Evolutionary conservation across 2,888 invertebrate genomes (phyloP).

Genomic region (Drosophila pullipes): DNA sequence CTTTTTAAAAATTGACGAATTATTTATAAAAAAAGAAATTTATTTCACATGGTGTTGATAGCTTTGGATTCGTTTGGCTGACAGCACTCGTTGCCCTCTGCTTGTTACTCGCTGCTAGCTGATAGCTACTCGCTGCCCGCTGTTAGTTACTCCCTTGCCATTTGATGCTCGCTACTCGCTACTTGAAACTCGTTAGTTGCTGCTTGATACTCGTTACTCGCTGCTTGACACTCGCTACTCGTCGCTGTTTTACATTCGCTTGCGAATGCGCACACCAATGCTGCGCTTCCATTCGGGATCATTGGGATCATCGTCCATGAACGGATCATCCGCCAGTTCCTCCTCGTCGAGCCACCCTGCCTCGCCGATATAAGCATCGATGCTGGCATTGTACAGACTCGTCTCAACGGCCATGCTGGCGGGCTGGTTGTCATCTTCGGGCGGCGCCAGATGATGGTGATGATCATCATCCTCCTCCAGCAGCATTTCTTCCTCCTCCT

Average conservation of each 20-base stretch:
- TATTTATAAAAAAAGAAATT: slow-evolving; percentile 38
- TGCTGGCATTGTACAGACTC: slow-evolving; percentile 65
- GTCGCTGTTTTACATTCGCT: slow-evolving; percentile 46
- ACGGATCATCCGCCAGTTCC: slow-evolving; percentile 83
- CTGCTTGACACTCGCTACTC: background rate
- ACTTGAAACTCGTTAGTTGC: background rate
- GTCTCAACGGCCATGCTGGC: slow-evolving; percentile 23
- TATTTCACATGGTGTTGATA: slow-evolving; percentile 15
- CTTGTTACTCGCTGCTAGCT: background rate
- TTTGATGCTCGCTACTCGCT: background rate
- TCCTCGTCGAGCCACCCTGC: slow-evolving; percentile 68
- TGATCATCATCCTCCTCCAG: slow-evolving; percentile 70
- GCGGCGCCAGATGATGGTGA: slow-evolving; percentile 76
- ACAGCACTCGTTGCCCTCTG: background rate
- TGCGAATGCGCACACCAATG: slow-evolving; percentile 58
- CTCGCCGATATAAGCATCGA: slow-evolving; percentile 72
- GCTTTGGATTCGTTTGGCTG: background rate
- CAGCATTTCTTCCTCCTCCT: slow-evolving; percentile 46
- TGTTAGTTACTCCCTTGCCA: background rate
- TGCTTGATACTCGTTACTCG: background rate
- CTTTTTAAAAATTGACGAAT: slow-evolving; percentile 43
- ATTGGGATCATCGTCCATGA: slow-evolving; percentile 93
- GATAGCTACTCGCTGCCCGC: background rate
- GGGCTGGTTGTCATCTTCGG: slow-evolving; percentile 64
- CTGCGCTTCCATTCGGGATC: slow-evolving; percentile 91